Evolutionary conservation across 2,797 vertebrate species (phyloP).

Genomic region (Gymnoscopelus braueri): DNA sequence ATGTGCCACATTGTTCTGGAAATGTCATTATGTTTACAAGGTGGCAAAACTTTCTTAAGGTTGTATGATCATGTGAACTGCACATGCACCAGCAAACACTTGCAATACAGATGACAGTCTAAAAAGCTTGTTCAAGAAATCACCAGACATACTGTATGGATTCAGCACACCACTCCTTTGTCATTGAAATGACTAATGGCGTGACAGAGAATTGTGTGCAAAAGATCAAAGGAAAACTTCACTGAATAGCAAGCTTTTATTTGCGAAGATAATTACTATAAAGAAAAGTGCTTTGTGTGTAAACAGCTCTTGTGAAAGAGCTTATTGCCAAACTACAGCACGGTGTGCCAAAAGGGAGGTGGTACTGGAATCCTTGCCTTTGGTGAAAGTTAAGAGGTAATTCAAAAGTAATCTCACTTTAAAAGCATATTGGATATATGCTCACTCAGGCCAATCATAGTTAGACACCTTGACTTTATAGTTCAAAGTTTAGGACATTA

Average conservation of each 20-base stretch:
- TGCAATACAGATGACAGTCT: too few relatives aligned
- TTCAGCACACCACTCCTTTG: too few relatives aligned
- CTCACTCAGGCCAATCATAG: conserved; percentile 37
- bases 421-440: conserved; percentile 55
- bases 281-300: too few relatives aligned
- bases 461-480: conserved; percentile 27
- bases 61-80: conserved; percentile 32
- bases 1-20: conserved; percentile 50
- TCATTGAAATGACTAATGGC: too few relatives aligned
- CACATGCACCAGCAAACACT: too few relatives aligned
- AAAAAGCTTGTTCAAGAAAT: too few relatives aligned
- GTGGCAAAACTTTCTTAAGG: conserved; percentile 56
- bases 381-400: conserved; percentile 59
- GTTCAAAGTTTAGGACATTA: conserved; percentile 50
- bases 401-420: conserved; percentile 58
- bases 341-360: conserved; percentile 14
- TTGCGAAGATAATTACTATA: too few relatives aligned
- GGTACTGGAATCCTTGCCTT: conserved; percentile 44
- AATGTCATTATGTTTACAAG: conserved; percentile 64
- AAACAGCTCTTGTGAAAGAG: too few relatives aligned
- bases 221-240: not conserved
- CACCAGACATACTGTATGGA: too few relatives aligned
- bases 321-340: too few relatives aligned
- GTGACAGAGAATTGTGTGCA: too few relatives aligned
- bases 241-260: too few relatives aligned